A percentile compares a stretch with the other conserved stretches of the same genome.
Evolutionary conservation across 2,113 vertebrate genomes (phyloP).

Genomic region (Chloebia gouldiae): DNA sequence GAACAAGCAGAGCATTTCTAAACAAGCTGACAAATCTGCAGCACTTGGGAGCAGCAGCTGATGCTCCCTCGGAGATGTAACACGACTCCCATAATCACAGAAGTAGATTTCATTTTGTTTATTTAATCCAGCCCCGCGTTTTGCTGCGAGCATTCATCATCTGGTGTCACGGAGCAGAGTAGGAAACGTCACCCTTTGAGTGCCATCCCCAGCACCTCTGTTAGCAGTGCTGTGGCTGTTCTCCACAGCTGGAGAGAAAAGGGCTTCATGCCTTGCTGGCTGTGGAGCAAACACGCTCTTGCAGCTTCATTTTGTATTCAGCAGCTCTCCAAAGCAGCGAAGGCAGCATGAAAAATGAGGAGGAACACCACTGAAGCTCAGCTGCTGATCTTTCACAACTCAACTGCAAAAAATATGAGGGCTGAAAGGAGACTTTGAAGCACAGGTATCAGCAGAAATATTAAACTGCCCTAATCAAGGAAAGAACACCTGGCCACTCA

Average conservation of each 20-base stretch:
- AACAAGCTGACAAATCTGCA: neutral
- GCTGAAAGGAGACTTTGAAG: neutral
- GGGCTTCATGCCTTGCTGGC: constrained; percentile 30
- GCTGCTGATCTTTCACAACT: neutral
- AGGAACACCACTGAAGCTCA: neutral
- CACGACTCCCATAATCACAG: constrained; percentile 10
- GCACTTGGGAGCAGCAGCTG: constrained; percentile 16
- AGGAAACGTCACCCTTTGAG: constrained; percentile 13
- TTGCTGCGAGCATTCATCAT: constrained; percentile 38
- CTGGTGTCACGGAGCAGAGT: neutral
- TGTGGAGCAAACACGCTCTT: neutral
- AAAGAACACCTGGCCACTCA: neutral
- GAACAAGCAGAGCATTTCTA: neutral
- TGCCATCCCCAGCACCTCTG: neutral
- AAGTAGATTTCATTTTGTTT: constrained; percentile 29
- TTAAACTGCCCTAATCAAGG: neutral
- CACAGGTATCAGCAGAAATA: neutral
- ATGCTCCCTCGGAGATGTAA: neutral
- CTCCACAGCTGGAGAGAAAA: constrained; percentile 3
- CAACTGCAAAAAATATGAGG: neutral
- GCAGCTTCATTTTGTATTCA: constrained; percentile 43
- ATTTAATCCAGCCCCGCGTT: constrained; percentile 11
- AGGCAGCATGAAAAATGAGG: constrained; percentile 19
- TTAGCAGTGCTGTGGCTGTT: constrained; percentile 5
- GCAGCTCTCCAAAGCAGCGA: constrained; percentile 1